A percentile compares a stretch with the other conserved stretches of the same genome.
These are phyloP conservation scores for Columba guinea DNA, from an alignment of 2,797 vertebrate species.

Conservation along the genomic window DNA sequence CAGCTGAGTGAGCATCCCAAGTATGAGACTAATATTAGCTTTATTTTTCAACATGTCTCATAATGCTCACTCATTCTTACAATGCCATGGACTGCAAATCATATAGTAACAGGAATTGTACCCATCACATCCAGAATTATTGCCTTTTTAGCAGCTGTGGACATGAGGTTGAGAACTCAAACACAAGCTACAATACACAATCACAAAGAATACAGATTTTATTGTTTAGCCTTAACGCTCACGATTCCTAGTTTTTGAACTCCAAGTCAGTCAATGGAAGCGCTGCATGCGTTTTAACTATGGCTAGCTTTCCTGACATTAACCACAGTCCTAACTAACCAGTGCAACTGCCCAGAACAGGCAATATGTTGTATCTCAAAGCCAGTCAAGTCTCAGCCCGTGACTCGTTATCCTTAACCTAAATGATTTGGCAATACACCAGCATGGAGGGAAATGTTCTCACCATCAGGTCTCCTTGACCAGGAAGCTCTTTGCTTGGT, in stretches of 20 bases:
- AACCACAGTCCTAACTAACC: background rate
- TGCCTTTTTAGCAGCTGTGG: background rate
- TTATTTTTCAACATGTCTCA: background rate
- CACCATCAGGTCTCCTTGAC: background rate
- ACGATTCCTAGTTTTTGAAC: background rate
- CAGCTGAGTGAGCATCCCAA: background rate
- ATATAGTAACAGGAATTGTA: background rate
- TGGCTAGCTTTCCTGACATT: background rate
- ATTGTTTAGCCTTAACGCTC: background rate
- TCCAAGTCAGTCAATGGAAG: background rate
- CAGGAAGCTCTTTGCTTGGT: background rate
- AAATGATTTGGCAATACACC: background rate
- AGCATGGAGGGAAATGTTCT: background rate
- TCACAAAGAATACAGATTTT: background rate
- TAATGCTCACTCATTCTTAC: background rate
- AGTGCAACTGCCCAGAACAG: background rate
- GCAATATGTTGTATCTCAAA: fast-evolving
- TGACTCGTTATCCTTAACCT: background rate
- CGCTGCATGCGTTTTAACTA: fast-evolving
- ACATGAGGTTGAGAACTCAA: background rate
- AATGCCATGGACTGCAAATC: fast-evolving
- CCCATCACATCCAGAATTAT: background rate
- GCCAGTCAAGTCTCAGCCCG: background rate
- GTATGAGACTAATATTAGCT: fast-evolving
- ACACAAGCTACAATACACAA: fast-evolving